A percentile compares a stretch with the other conserved stretches of the same genome.
Conservation (phyloP, 2,797 vertebrate species). For the Urosaurus nigricauda region DNA sequence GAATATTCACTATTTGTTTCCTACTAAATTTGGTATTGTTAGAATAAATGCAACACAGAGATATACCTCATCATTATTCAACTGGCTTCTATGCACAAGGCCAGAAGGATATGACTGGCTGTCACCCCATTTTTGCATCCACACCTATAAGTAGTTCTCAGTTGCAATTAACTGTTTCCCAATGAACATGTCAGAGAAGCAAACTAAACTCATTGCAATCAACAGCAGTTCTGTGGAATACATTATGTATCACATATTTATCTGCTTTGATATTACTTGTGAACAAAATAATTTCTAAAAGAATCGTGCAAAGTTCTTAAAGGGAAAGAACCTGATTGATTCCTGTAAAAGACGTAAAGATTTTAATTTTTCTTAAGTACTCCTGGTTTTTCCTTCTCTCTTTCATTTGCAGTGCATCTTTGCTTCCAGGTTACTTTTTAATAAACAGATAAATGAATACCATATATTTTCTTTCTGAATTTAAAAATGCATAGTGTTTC, state of each 20-base stretch:
- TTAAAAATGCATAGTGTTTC: neutral
- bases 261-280: neutral
- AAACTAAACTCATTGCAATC: neutral
- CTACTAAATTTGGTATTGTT: neutral
- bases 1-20: neutral
- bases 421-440: neutral
- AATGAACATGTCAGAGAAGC: neutral
- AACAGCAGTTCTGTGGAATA: neutral
- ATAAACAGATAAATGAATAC: neutral
- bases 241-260: neutral
- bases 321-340: neutral
- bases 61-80: neutral
- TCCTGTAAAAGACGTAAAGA: neutral
- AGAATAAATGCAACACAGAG: neutral
- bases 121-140: neutral
- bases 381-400: neutral
- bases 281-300: neutral
- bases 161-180: conserved; percentile 1
- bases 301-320: neutral
- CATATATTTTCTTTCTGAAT: neutral
- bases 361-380: neutral
- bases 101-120: neutral
- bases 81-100: neutral
- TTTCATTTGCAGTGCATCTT: neutral
- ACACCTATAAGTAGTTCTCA: neutral